phyloP scores from a whole-genome alignment of 1,140 invertebrate species.

The Hylaeus anthracinus region DNA sequence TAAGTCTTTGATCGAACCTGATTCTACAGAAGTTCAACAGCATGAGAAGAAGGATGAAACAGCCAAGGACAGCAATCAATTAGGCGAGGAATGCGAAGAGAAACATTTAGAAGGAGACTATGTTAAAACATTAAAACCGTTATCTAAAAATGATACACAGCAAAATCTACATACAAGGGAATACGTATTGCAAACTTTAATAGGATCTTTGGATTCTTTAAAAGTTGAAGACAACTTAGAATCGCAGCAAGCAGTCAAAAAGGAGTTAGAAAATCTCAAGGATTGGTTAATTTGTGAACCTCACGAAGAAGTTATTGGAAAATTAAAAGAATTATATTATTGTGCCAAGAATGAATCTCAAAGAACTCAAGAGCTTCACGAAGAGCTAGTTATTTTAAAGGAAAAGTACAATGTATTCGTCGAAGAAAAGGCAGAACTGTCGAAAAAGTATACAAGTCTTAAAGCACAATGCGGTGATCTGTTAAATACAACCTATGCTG shows the following conservation, averaged over 20 bases:
- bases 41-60: constrained; percentile 33
- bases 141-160: constrained; percentile 51
- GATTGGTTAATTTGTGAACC: constrained; percentile 70
- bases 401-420: constrained; percentile 79
- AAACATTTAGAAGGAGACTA: constrained; percentile 68
- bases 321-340: constrained; percentile 70
- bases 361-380: constrained; percentile 77
- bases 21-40: neutral
- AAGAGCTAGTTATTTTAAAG: constrained; percentile 81
- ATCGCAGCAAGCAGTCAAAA: constrained; percentile 64
- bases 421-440: constrained; percentile 79
- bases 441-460: constrained; percentile 74
- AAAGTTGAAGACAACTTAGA: constrained; percentile 60
- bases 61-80: constrained; percentile 39
- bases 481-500: constrained; percentile 72
- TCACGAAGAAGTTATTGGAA: constrained; percentile 64
- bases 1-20: neutral
- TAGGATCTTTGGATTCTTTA: constrained; percentile 66
- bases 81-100: constrained; percentile 41
- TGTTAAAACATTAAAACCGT: constrained; percentile 70
- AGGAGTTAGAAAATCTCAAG: constrained; percentile 69
- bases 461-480: constrained; percentile 76
- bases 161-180: constrained; percentile 57
- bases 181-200: constrained; percentile 67
- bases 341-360: constrained; percentile 76